Evolutionary conservation across 2,888 invertebrate species (phyloP).

Genomic region (Serrognathus titanus): DNA sequence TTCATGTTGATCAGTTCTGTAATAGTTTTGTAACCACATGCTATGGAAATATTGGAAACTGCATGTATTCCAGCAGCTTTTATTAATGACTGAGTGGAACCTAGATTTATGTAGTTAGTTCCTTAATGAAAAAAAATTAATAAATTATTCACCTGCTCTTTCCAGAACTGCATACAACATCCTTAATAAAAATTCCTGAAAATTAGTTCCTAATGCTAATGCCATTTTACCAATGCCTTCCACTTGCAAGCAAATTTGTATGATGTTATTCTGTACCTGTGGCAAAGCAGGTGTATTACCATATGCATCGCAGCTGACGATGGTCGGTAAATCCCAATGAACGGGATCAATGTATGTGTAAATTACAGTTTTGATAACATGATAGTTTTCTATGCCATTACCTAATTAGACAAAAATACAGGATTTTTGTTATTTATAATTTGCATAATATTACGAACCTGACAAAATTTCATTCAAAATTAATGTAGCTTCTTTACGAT

Average conservation of each 20-base stretch:
- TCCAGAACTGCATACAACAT: slow-evolving; percentile 67
- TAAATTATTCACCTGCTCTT: slow-evolving; percentile 60
- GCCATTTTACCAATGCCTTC: slow-evolving; percentile 70
- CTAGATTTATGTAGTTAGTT: slow-evolving; percentile 44
- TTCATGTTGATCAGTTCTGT: slow-evolving; percentile 64
- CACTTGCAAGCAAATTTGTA: slow-evolving; percentile 63
- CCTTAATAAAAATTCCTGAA: slow-evolving; percentile 60
- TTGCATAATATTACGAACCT: slow-evolving; percentile 38
- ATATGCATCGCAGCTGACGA: slow-evolving; percentile 35
- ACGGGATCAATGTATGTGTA: slow-evolving; percentile 52
- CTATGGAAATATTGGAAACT: slow-evolving; percentile 56
- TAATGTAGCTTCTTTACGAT: slow-evolving; percentile 60
- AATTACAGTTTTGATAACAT: slow-evolving; percentile 29
- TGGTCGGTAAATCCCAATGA: slow-evolving; percentile 53
- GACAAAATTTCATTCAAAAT: slow-evolving; percentile 58
- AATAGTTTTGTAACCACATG: slow-evolving; percentile 55
- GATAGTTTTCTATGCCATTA: neutral
- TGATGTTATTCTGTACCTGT: slow-evolving; percentile 61
- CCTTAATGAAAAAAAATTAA: neutral
- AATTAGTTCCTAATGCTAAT: slow-evolving; percentile 50
- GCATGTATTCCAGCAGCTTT: slow-evolving; percentile 60
- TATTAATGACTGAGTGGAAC: slow-evolving; percentile 62
- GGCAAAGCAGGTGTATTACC: slow-evolving; percentile 36
- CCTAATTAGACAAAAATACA: neutral
- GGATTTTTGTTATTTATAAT: neutral